Evolutionary conservation across 2,113 vertebrate species (phyloP).

Genomic region (Megaleporinus macrocephalus): DNA sequence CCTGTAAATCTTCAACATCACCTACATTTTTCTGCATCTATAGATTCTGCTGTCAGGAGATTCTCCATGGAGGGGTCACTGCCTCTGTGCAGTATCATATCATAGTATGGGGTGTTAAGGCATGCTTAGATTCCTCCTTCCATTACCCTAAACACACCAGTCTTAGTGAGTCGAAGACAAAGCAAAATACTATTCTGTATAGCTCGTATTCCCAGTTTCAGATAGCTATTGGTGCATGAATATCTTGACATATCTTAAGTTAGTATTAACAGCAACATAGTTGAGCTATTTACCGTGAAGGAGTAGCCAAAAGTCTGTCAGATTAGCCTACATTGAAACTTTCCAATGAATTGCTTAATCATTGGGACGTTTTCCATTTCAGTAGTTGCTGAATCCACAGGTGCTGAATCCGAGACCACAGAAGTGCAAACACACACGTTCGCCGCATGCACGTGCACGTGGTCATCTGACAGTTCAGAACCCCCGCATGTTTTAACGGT

Average conservation of each 20-base stretch:
- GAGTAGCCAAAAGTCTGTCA: not conserved
- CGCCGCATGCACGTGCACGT: not conserved
- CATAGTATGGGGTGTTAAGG: not conserved
- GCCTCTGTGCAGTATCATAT: slow-evolving; percentile 11
- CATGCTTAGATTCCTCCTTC: not conserved
- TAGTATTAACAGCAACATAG: not conserved
- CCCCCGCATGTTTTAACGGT: slow-evolving; percentile 44
- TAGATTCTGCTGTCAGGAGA: slow-evolving; percentile 16
- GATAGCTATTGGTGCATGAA: not conserved
- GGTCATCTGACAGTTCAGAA: slow-evolving; percentile 28
- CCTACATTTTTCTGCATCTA: not conserved
- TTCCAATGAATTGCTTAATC: not conserved
- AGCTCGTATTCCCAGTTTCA: not conserved
- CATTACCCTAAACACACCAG: not conserved
- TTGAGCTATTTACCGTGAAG: not conserved
- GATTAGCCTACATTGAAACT: not conserved
- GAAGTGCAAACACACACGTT: slow-evolving; percentile 5
- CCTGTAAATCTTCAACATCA: slow-evolving; percentile 21
- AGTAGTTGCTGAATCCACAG: not conserved
- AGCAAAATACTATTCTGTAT: not conserved
- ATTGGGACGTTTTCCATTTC: not conserved
- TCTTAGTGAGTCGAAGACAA: not conserved
- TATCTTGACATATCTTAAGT: not conserved
- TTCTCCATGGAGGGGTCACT: not conserved
- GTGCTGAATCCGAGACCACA: slow-evolving; percentile 20